Conservation (phyloP, 2,797 vertebrate species). For the Lithobates sylvaticus region DNA sequence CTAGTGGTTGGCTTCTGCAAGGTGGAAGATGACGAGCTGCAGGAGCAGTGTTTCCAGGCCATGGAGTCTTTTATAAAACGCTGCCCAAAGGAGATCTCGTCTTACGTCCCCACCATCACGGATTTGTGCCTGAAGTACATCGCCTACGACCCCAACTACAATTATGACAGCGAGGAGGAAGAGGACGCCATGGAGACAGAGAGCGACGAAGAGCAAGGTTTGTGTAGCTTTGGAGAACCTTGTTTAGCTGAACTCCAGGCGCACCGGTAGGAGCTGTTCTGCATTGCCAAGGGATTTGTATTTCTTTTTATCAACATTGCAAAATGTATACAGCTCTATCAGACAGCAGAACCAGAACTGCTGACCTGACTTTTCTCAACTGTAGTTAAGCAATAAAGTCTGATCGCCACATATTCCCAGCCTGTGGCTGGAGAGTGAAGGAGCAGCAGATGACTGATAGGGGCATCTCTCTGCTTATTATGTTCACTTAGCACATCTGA, state of each 20-base stretch:
- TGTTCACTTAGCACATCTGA: no score
- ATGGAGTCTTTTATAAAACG: slow-evolving; percentile 93
- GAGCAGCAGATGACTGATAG: no score
- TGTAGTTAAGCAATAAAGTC: no score
- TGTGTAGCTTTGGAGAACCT: background rate
- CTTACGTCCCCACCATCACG: slow-evolving; percentile 84
- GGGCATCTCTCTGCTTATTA: no score
- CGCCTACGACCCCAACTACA: slow-evolving; percentile 94
- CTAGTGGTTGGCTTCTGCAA: slow-evolving; percentile 87
- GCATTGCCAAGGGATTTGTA: no score
- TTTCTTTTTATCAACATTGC: no score
- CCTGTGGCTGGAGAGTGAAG: no score
- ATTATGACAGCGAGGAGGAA: slow-evolving; percentile 84
- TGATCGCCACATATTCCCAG: no score
- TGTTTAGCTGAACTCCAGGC: background rate
- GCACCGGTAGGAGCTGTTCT: no score
- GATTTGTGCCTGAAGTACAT: slow-evolving; percentile 90
- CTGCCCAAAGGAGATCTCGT: slow-evolving; percentile 88
- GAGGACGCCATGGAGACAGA: slow-evolving; percentile 88
- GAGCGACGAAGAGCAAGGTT: slow-evolving; percentile 87
- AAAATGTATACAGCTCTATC: no score
- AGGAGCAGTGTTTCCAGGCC: slow-evolving; percentile 93
- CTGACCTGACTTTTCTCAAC: no score
- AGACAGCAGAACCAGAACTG: no score
- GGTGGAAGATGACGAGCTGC: slow-evolving; percentile 91